Conservation (phyloP, 2,113 vertebrate genomes). For the Phaetusa simplex region DNA sequence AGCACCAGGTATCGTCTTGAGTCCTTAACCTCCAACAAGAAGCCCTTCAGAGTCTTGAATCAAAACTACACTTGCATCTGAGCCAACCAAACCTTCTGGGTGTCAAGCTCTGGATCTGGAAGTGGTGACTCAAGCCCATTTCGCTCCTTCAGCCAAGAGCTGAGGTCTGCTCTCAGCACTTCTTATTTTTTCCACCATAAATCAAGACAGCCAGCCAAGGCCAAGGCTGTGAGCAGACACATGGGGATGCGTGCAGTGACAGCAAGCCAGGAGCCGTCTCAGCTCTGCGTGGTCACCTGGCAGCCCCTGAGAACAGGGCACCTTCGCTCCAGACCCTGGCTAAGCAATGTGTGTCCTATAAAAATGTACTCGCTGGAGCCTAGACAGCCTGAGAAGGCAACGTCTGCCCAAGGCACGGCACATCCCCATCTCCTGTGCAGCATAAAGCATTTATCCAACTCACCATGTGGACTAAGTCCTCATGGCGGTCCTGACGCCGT, state of each 20-base stretch:
- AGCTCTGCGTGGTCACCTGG: not conserved
- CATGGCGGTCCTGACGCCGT: accelerated
- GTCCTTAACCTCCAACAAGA: not conserved
- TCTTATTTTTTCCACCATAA: not conserved
- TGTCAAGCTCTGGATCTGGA: not conserved
- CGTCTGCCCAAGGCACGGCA: not conserved
- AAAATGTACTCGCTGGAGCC: not conserved
- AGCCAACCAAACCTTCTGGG: not conserved
- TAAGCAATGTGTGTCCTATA: not conserved
- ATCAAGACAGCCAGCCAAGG: not conserved
- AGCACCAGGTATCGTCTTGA: not conserved
- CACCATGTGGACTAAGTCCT: not conserved
- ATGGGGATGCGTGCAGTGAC: not conserved
- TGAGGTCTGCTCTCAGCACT: not conserved
- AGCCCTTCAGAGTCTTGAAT: not conserved
- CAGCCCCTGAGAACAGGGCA: not conserved
- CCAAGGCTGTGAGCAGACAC: not conserved
- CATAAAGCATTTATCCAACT: not conserved
- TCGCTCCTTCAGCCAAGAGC: not conserved
- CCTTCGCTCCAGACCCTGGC: not conserved
- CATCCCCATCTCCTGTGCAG: not conserved
- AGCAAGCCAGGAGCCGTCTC: not conserved
- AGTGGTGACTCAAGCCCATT: not conserved
- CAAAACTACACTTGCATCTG: not conserved
- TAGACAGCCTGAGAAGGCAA: not conserved